Evolutionary conservation across 2,113 vertebrate species (phyloP).

Genomic region (Formicarius rufipectus): DNA sequence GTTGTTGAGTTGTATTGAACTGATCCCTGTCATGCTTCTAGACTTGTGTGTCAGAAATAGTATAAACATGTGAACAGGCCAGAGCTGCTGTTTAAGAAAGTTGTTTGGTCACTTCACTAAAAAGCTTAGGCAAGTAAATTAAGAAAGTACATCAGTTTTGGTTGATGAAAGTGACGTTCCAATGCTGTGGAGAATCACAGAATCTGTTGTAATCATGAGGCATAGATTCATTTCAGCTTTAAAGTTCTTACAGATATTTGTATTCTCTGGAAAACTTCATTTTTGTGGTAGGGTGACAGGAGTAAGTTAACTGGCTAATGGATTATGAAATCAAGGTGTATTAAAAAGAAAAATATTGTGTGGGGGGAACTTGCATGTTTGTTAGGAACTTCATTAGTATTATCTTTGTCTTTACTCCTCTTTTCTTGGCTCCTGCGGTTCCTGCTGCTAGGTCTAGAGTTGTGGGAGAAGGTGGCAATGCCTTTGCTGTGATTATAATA

Average conservation of each 20-base stretch:
- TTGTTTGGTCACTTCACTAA: background rate
- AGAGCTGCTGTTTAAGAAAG: background rate
- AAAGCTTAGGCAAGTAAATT: background rate
- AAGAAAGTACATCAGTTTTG: background rate
- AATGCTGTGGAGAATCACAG: fast-evolving
- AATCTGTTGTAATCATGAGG: background rate
- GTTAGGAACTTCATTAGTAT: background rate
- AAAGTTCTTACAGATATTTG: background rate
- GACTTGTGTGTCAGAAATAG: background rate
- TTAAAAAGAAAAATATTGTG: background rate
- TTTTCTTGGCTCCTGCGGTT: background rate
- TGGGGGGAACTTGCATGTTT: fast-evolving
- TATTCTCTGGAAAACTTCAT: background rate
- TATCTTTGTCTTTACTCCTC: background rate
- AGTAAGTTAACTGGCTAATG: background rate
- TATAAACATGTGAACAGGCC: background rate
- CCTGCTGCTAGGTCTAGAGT: background rate
- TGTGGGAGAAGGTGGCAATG: background rate
- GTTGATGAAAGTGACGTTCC: background rate
- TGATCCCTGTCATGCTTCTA: background rate
- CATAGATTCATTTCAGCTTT: background rate
- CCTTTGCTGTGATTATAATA: background rate
- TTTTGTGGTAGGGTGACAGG: background rate
- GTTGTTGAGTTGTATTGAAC: fast-evolving
- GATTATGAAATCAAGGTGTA: background rate